Conservation (phyloP, 2,797 vertebrate genomes). For the Neomorphus geoffroyi region DNA sequence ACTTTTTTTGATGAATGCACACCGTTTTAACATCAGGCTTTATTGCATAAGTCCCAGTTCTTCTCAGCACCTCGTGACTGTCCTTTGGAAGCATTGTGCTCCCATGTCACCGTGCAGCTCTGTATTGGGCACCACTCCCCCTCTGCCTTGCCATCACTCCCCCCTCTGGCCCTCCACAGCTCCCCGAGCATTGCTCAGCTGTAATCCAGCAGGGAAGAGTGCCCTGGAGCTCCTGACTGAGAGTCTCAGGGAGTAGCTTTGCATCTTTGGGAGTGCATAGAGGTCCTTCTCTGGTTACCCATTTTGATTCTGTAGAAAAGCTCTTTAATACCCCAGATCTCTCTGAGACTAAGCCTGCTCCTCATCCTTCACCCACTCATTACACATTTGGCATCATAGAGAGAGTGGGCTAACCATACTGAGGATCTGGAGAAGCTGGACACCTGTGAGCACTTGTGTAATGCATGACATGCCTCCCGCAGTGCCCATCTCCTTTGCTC, state of each 20-base stretch:
- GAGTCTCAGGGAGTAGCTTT: neutral
- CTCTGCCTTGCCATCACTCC: neutral
- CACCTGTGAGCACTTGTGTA: neutral
- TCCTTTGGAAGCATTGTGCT: neutral
- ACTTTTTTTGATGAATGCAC: neutral
- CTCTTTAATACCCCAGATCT: neutral
- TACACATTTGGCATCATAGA: neutral
- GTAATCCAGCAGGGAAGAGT: neutral
- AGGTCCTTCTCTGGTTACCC: neutral
- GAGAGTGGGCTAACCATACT: neutral
- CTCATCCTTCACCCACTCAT: neutral
- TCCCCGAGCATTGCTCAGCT: accelerated
- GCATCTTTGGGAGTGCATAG: accelerated
- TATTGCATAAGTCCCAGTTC: accelerated
- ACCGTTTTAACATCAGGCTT: neutral
- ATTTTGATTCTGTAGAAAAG: neutral
- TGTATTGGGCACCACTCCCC: accelerated
- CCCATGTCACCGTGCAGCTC: neutral
- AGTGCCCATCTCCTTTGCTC: neutral
- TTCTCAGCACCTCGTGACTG: accelerated
- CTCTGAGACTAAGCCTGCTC: neutral
- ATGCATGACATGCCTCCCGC: neutral
- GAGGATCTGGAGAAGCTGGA: neutral
- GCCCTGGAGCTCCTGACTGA: neutral
- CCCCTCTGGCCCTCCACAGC: neutral